phyloP scores from a whole-genome alignment of 2,797 vertebrate genomes.

The Leucoraja ocellata region DNA sequence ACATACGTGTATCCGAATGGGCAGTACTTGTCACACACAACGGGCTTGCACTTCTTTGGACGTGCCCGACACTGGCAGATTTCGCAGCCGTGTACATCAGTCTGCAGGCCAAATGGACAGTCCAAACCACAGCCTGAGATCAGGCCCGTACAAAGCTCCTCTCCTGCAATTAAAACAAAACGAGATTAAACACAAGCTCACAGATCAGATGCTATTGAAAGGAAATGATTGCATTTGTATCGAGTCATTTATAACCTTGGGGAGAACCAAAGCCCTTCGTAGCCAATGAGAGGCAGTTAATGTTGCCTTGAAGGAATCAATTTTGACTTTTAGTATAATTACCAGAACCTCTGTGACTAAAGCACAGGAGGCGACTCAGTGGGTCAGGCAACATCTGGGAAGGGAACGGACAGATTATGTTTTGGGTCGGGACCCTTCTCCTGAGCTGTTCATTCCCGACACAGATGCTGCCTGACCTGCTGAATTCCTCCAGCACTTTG shows the following conservation, averaged over 20 bases:
- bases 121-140: conserved; percentile 66
- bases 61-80: conserved; percentile 73
- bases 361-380: too few relatives aligned
- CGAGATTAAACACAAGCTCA: not conserved
- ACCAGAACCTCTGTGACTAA: too few relatives aligned
- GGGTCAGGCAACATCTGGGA: too few relatives aligned
- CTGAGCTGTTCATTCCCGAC: too few relatives aligned
- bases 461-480: too few relatives aligned
- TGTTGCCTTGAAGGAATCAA: not conserved
- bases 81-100: conserved; percentile 67
- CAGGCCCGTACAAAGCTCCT: conserved; percentile 65
- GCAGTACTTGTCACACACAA: conserved; percentile 73
- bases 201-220: not conserved
- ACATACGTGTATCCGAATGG: conserved; percentile 78
- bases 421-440: too few relatives aligned
- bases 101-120: conserved; percentile 73
- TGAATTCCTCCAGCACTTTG: too few relatives aligned
- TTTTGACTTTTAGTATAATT: not conserved
- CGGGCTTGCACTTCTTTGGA: conserved; percentile 73
- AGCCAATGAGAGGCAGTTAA: not conserved
- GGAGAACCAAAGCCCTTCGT: not conserved
- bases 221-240: not conserved
- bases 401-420: too few relatives aligned
- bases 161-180: conserved; percentile 55
- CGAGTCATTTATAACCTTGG: not conserved